phyloP scores from a whole-genome alignment of 2,797 vertebrate species.

The Fistularia commersonii region DNA sequence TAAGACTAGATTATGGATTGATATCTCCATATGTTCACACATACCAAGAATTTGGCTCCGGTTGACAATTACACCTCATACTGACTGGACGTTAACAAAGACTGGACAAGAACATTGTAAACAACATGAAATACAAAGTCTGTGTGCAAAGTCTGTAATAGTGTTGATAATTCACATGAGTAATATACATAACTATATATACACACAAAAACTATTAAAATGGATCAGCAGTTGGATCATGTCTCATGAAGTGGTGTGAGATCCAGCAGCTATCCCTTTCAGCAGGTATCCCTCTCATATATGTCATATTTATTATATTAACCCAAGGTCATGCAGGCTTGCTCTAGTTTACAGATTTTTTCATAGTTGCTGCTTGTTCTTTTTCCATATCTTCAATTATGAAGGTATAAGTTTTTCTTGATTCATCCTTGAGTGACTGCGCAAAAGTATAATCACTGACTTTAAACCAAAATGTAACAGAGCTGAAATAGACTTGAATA shows the following conservation, averaged over 20 bases:
- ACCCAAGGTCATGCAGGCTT: slow-evolving; percentile 46
- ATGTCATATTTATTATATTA: slow-evolving; percentile 48
- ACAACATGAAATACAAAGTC: too few relatives aligned
- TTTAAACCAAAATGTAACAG: slow-evolving; percentile 19
- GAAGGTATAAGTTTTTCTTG: slow-evolving; percentile 41
- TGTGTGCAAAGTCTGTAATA: too few relatives aligned
- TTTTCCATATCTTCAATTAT: slow-evolving; percentile 35
- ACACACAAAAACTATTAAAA: slow-evolving; percentile 15
- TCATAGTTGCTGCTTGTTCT: slow-evolving; percentile 52
- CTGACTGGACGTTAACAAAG: too few relatives aligned
- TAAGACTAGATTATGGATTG: too few relatives aligned
- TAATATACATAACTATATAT: too few relatives aligned
- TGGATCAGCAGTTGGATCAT: slow-evolving; percentile 45
- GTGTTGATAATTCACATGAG: too few relatives aligned
- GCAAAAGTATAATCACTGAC: slow-evolving; percentile 16
- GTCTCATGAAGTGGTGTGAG: slow-evolving; percentile 17
- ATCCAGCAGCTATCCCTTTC: background rate
- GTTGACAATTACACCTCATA: too few relatives aligned
- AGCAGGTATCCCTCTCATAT: slow-evolving; percentile 21
- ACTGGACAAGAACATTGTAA: too few relatives aligned
- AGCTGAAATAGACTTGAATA: slow-evolving; percentile 40
- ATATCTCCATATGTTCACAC: too few relatives aligned
- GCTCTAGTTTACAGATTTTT: slow-evolving; percentile 42
- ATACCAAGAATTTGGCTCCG: too few relatives aligned
- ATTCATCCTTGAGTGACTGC: slow-evolving; percentile 34